Evolutionary conservation across 1,140 invertebrate genomes (phyloP), one percentile per base, ranked within the genome.

Genomic region (Lepidotrigona ventralis): DNA sequence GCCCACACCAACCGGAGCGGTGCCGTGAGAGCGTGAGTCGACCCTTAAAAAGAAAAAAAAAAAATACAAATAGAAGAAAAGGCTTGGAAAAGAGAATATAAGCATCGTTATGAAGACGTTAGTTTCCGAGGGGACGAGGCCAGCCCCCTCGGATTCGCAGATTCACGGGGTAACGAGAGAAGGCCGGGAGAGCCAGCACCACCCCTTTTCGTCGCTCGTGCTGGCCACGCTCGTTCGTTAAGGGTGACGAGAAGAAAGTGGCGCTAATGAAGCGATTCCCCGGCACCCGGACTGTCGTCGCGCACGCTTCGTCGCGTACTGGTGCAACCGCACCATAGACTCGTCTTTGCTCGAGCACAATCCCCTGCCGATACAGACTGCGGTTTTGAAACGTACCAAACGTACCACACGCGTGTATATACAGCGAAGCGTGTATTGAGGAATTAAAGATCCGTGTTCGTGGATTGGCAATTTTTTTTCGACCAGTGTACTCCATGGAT

Each of bases 1-100:
- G 96, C 96, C 96, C 97, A 97, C 26, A 98, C 95, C 76, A 96
- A 92, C 83, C 95, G 95, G 58, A 95, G 95, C 71, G 95, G 95
- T 88, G 96, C 96, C 96, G 94, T 29, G 94, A 83, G 69, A 79
- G 51, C 51, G 60, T 51, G 64, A 79, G 60, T 83, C 66, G 75
- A 29, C 8, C 53, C 68, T 78, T 83, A 23, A 81, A 69, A 73
- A 39, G 15, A 74, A 29, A 15, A 46, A 8, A 6, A 9, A 46
- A 46, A 46, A 8, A 46, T 8, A 46, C 39, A 8, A 46, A 8
- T 46, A 46, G 8, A 46, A 8, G 9, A 8, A 46, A 46, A 46
- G 39, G 39, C 23, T 51, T 60, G 54, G 14, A 19, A 39, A 56
- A 26, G 26, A 21, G 17, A 26, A n/a, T 60, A 64, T 72, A 60